Evolutionary conservation across 2,888 invertebrate species (phyloP).

Genomic region (Callimorpha dominula): DNA sequence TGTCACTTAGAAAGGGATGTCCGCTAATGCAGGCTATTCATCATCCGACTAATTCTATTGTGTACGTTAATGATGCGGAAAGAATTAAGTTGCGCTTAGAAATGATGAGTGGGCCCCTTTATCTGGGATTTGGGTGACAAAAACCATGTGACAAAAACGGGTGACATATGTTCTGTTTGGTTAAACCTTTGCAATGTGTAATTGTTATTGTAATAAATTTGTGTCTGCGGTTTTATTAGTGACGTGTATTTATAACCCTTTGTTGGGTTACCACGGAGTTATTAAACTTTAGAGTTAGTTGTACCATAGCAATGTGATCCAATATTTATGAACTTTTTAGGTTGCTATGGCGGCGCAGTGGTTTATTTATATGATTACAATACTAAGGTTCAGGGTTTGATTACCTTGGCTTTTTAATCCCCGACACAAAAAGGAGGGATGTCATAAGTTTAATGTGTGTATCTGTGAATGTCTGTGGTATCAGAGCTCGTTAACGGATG

Average conservation of each 20-base stretch:
- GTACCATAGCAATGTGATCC: too few relatives aligned
- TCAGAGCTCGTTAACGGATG: too few relatives aligned
- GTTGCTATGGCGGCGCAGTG: too few relatives aligned
- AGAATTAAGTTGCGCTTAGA: constrained; percentile 37
- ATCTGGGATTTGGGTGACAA: constrained; percentile 28
- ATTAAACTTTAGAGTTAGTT: too few relatives aligned
- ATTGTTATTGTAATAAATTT: constrained; percentile 14
- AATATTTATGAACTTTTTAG: too few relatives aligned
- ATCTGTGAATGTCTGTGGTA: too few relatives aligned
- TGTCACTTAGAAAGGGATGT: constrained; percentile 23
- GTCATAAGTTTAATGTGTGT: too few relatives aligned
- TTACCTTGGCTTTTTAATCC: too few relatives aligned
- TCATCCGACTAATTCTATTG: constrained; percentile 44
- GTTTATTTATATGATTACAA: too few relatives aligned
- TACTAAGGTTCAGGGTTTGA: too few relatives aligned
- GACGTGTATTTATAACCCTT: neutral
- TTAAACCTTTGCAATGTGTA: constrained; percentile 5
- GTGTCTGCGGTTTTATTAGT: constrained; percentile 2
- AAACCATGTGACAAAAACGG: constrained; percentile 5
- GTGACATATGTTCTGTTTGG: constrained; percentile 12
- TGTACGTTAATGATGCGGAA: constrained; percentile 41
- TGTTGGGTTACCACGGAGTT: too few relatives aligned
- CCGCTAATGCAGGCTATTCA: constrained; percentile 33
- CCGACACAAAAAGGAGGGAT: too few relatives aligned
- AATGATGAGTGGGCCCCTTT: constrained; percentile 34